Evolutionary conservation across 2,797 vertebrate genomes (phyloP), one percentile per base, ranked within the genome.

Genomic region (Sebastes umbrosus): DNA sequence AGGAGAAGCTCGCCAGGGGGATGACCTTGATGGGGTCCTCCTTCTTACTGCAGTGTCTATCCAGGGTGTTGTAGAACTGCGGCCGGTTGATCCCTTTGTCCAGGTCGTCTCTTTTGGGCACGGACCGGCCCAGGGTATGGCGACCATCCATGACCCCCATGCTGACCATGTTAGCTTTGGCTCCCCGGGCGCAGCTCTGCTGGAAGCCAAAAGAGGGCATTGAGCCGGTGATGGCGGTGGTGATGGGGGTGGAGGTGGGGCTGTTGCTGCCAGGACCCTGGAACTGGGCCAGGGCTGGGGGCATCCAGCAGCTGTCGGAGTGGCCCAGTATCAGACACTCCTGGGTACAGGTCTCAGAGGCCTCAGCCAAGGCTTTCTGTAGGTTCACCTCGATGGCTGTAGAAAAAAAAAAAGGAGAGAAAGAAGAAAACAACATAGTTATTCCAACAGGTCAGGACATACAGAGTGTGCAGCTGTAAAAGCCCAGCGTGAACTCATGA

Each of bases 261-360:
- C 92, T 79, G 95, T 69, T 89, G 89, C 95, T 91, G 75, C 91
- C 85, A 94, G 95, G 90, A 93, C 96, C 90, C 88, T 97, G 97
- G 85, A 96, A 96, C 80, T 97, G 97, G 84, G 95, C 95, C 95
- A 99, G 87, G 1, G 96, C 95, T 34, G 97, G 96, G 18, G 98
- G 98, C 98, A 99, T 99, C 98, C 98, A 99, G 94, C 98, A 99
- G 96, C 97, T 97, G 96, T 99, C 98, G 4, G 98, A 99, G 91
- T 99, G 98, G 90, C 98, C 98, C 27, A 99, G 96, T 94, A 98
- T 97, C 88, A 99, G 96, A 88, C 98, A 99, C 95, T 99, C 98
- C 93, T 98, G 98, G 6, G 98, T 99, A 88, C 98, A 99, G 95
- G 97, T 99, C 93, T 99, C 98, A 0, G 97, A 99, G 84, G 97